Percentiles rank a stretch among this genome's conserved stretches.
These are phyloP conservation scores for Caenorhabditis macrosperma DNA, from an alignment of 2,888 invertebrate species.

Conservation along the genomic window DNA sequence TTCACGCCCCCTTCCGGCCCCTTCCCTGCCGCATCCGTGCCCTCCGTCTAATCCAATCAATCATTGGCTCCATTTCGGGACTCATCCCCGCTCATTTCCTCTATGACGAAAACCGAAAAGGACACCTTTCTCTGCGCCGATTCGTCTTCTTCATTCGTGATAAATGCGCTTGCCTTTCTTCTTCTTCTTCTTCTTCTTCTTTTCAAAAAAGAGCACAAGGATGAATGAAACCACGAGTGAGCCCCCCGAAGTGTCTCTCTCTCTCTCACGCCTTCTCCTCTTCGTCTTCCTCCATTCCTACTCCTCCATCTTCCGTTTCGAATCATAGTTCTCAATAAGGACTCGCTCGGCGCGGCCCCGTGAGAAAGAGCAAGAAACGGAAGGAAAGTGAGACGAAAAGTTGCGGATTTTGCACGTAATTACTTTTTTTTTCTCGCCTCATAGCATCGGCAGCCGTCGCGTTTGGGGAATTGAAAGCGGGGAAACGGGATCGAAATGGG, in stretches of 20 bases:
- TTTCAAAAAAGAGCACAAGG: neutral
- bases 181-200: neutral
- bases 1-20: too few species aligned
- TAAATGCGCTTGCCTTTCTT: neutral
- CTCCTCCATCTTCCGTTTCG: neutral
- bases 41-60: neutral
- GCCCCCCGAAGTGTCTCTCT: too few species aligned
- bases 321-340: neutral
- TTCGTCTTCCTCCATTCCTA: too few species aligned
- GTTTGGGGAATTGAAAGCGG: neutral
- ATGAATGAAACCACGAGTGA: neutral
- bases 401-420: conserved; percentile 2
- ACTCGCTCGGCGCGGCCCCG: neutral
- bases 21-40: neutral
- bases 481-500: neutral
- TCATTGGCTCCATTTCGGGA: neutral
- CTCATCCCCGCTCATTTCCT: neutral
- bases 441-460: neutral
- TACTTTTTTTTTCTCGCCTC: neutral
- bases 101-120: neutral
- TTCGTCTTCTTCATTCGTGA: conserved; percentile 1
- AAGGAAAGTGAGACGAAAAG: neutral
- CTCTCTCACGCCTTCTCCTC: too few species aligned
- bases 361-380: neutral
- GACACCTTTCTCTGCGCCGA: conserved; percentile 1